Base-by-base conservation (phyloP, 2,797 vertebrate genomes). In the Paratrypauchen microcephalus region DNA sequence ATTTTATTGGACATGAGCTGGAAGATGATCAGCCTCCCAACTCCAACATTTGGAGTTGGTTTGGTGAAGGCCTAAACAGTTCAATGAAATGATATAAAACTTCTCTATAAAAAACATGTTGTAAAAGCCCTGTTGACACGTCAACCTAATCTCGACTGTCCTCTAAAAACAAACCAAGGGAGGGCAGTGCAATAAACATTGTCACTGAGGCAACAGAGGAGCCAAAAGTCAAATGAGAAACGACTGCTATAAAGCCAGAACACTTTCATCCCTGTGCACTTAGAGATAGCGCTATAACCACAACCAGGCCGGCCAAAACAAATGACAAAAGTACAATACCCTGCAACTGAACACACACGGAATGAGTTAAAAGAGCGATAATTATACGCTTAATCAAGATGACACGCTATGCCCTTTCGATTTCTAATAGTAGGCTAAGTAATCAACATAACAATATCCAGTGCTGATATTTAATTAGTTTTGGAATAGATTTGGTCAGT, bases 231-330 rank as follows among this genome's bases (percentile, higher is more conserved):
- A 65, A 45, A 60, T 60, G 62, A 76, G 26, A 0, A 32, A 77
- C 58, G 48, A 66, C 55, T 61, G 36, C 52, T 50, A 56, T 66
- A 73, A 66, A 76, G 59, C 16, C 41, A 70, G 80, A 81, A 83
- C 76, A 50, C 18, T 65, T 74, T 73, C 63, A 64, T 72, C 72
- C 68, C 18, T 74, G 78, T 81, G 81, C 55, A 63, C 66, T 15
- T 65, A 55, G 32, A 79, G 75, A 83, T 84, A 77, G 74, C 65
- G 69, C 23, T n/a, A 55, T 69, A 65, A 39, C 64, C 54, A 52
- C 62, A 56, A 41, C 28, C 21, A 36, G 45, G 4, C n/a, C 70
- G 73, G 67, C 11, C 65, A 55, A 64, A 69, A 66, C 30, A 62
- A 71, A 58, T 28, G 61, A 45, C 21, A 63, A 21, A 24, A 4